A percentile compares a stretch with the other conserved stretches of the same genome.
Conservation (phyloP, 1,140 invertebrate species). For the Lucilia sericata region DNA sequence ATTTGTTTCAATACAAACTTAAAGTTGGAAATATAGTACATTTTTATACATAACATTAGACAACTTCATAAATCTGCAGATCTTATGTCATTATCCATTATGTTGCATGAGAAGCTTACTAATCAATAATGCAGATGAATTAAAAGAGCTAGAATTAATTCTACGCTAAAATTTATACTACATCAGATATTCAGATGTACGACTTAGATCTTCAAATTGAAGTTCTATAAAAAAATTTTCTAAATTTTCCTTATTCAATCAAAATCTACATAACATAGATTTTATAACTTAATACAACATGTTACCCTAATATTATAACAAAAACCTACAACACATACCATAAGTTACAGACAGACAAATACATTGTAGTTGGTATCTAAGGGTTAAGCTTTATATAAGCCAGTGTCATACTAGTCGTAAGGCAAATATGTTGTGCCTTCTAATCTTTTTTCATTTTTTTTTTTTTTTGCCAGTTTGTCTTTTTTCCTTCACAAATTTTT, state of each 20-base stretch:
- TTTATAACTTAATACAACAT: not conserved
- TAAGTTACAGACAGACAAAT: not conserved
- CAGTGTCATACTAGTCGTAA: constrained; percentile 36
- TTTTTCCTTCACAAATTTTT: not conserved
- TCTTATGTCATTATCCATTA: too few relatives aligned
- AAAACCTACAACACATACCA: not conserved
- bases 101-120: too few relatives aligned
- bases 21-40: not conserved
- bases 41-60: not conserved
- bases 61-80: too few relatives aligned
- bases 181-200: too few relatives aligned
- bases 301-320: not conserved
- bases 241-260: too few relatives aligned
- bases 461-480: not conserved
- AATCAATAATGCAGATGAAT: too few relatives aligned
- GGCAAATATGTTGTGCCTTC: constrained; percentile 33
- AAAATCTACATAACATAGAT: too few relatives aligned
- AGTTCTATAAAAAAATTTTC: too few relatives aligned
- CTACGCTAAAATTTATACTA: too few relatives aligned
- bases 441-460: not conserved
- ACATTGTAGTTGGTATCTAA: not conserved
- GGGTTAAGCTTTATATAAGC: constrained; percentile 40
- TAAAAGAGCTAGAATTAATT: too few relatives aligned
- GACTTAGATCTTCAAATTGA: too few relatives aligned
- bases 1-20: not conserved